Base-by-base conservation (phyloP, 2,888 invertebrate species). In the Sceliomorpha sp. region DNA sequence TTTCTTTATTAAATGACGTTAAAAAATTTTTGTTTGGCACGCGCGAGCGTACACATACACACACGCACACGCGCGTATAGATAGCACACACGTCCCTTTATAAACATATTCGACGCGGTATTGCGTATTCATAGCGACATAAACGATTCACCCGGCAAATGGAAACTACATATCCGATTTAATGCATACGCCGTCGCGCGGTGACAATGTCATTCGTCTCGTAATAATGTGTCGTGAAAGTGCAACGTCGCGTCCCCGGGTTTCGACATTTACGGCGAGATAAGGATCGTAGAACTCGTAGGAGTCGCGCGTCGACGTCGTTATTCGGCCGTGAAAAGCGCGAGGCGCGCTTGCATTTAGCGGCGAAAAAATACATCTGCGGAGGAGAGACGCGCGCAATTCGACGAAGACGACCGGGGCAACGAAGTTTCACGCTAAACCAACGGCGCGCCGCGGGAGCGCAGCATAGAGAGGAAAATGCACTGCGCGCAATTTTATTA, bases 131-230 rank as follows among this genome's bases (percentile, higher is more conserved):
- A 59, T 63, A 58, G 59, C 48, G 31, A 63, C 63, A 47, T 63
- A 69, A 69, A 69, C 69, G 69, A 63, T 69, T 63, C 63, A 58
- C 42, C 69, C 32, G 55, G 69, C 53, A 63, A 69, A 69, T 63
- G 63, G 63, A 59, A 69, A 59, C 69, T 69, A 69, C 62, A 69
- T 58, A 69, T 69, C 58, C 58, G 62, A 69, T 62, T 69, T 69
- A 69, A 62, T 69, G 69, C 62, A 53, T 51, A 53, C 27, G 58
- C 58, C 32, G 47, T n/a, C 26, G 53, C 29, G 42, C 63, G 53
- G 48, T 69, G 58, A 59, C 58, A 59, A 69, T 63, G 63, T 63
- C 63, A 58, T 45, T 58, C 44, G 58, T 26, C 53, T 56, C 39
- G 62, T 47, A 62, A 63, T 62, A 69, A 63, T 63, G 58, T 39